These are phyloP conservation scores for Cistogaster globosa DNA, from an alignment of 2,888 invertebrate genomes.

Conservation along the genomic window DNA sequence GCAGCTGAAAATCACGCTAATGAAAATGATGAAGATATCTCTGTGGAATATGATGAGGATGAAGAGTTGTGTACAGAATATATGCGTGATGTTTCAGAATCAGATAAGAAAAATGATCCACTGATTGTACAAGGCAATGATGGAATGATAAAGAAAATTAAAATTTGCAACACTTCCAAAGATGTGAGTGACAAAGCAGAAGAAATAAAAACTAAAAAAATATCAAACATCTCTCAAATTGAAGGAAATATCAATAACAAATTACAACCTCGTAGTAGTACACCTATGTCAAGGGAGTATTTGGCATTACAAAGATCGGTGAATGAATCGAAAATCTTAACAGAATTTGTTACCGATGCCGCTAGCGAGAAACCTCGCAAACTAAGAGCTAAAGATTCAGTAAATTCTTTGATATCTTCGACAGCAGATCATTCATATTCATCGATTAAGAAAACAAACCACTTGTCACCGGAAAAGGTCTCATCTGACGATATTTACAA, in stretches of 20 bases:
- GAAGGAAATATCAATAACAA: constrained; percentile 32
- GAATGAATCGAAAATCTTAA: constrained; percentile 87
- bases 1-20: background rate
- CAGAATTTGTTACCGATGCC: constrained; percentile 85
- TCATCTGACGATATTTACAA: background rate
- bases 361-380: constrained; percentile 80
- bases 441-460: background rate
- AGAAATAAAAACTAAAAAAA: constrained; percentile 29
- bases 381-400: constrained; percentile 57
- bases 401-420: constrained; percentile 42
- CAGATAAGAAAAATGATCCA: constrained; percentile 44
- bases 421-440: constrained; percentile 56
- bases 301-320: constrained; percentile 87
- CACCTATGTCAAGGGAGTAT: constrained; percentile 85
- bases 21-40: constrained; percentile 39
- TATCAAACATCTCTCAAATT: constrained; percentile 16
- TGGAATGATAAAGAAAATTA: constrained; percentile 56
- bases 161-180: constrained; percentile 47
- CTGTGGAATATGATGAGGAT: constrained; percentile 62
- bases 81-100: background rate
- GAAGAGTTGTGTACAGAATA: constrained; percentile 57
- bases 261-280: constrained; percentile 72
- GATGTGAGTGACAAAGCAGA: constrained; percentile 26
- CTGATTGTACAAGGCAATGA: constrained; percentile 49
- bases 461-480: constrained; percentile 40